Evolutionary conservation across 2,113 vertebrate species (phyloP).

Genomic region (Caracal caracal): DNA sequence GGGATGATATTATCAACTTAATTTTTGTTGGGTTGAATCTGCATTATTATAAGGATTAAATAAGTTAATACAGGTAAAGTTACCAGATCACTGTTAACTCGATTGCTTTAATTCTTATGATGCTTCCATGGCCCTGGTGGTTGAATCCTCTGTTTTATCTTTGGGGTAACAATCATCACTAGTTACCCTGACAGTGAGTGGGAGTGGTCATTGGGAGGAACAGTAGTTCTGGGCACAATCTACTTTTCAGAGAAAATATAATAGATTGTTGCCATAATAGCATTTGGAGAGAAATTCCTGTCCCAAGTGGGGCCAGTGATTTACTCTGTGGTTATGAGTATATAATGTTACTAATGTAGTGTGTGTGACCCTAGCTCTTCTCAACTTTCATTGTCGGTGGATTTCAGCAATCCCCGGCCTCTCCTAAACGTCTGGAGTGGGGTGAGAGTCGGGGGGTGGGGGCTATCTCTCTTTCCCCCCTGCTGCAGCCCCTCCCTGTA

Average conservation of each 20-base stretch:
- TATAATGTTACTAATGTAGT: not conserved
- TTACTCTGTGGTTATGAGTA: constrained; percentile 50
- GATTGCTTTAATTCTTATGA: not conserved
- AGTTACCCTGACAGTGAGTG: not conserved
- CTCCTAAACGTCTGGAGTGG: constrained; percentile 67
- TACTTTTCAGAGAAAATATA: constrained; percentile 25
- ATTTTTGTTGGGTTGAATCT: not conserved
- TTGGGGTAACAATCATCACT: not conserved
- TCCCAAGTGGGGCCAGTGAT: constrained; percentile 48
- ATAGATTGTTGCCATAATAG: constrained; percentile 2
- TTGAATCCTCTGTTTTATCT: not conserved
- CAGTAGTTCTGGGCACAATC: not conserved
- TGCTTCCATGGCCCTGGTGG: not conserved
- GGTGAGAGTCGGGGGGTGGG: not conserved
- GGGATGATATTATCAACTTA: not conserved
- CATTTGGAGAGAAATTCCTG: constrained; percentile 49
- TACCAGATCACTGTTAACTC: not conserved
- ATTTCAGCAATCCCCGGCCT: constrained; percentile 70
- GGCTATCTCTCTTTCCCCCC: constrained; percentile 61
- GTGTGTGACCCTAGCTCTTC: constrained; percentile 54
- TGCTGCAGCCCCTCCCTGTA: constrained; percentile 47
- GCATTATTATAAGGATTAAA: not conserved
- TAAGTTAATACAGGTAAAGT: not conserved
- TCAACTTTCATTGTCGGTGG: constrained; percentile 59
- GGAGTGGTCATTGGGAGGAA: not conserved